These are phyloP conservation scores for Busseola fusca DNA, from an alignment of 2,888 invertebrate genomes.

Conservation along the genomic window DNA sequence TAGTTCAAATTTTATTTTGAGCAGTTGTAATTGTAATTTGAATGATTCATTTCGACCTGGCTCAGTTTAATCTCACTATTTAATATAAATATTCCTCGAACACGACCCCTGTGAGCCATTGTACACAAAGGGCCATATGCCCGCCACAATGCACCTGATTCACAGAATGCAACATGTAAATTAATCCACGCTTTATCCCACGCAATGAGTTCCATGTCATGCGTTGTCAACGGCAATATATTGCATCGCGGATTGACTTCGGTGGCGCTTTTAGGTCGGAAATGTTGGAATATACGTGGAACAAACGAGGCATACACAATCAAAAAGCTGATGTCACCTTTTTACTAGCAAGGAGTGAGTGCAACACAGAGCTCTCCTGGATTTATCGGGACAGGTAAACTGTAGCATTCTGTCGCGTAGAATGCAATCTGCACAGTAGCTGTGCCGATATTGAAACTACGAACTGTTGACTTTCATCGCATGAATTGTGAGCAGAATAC, in stretches of 20 bases:
- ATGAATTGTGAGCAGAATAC: conserved; percentile 25
- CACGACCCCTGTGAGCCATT: background rate
- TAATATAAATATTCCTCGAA: background rate
- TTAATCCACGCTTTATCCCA: conserved; percentile 36
- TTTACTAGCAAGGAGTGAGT: conserved; percentile 57
- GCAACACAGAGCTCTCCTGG: conserved; percentile 52
- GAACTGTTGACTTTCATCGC: conserved; percentile 39
- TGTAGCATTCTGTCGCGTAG: conserved; percentile 35
- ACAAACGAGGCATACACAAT: conserved; percentile 70
- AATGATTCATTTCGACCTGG: background rate
- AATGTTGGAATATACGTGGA: conserved; percentile 67
- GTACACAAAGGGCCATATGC: background rate
- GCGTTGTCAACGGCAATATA: conserved; percentile 64
- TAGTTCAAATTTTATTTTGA: background rate
- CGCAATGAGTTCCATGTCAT: conserved; percentile 63
- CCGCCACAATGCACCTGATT: conserved; percentile 13
- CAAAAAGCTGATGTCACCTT: conserved; percentile 70
- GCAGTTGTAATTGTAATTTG: background rate
- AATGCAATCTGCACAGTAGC: conserved; percentile 47
- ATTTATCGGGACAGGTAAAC: conserved; percentile 66
- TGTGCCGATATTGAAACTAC: conserved; percentile 51
- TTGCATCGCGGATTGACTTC: conserved; percentile 52
- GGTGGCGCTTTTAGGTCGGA: conserved; percentile 58
- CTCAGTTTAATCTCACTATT: background rate
- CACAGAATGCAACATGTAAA: conserved; percentile 37